phyloP scores from a whole-genome alignment of 2,113 vertebrate genomes.

The Charadrius vociferus region DNA sequence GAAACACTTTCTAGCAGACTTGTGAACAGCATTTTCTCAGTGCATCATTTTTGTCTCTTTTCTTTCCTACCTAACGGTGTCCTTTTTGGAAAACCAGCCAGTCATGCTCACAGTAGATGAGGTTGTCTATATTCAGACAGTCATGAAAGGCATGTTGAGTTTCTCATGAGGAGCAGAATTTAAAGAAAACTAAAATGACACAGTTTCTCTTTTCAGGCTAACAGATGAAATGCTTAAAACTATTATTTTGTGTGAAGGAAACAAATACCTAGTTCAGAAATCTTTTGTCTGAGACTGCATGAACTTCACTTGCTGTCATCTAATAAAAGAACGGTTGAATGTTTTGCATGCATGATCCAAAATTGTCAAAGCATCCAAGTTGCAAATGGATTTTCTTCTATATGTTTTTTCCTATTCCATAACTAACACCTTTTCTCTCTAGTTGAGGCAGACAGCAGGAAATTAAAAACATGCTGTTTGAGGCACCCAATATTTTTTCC shows the following conservation, averaged over 20 bases:
- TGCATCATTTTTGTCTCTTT: slow-evolving; percentile 35
- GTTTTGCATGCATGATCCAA: slow-evolving; percentile 83
- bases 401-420: slow-evolving; percentile 53
- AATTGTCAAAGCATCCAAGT: slow-evolving; percentile 83
- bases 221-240: slow-evolving; percentile 45
- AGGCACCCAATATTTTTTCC: background rate
- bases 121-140: slow-evolving; percentile 47
- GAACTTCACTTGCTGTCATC: slow-evolving; percentile 69
- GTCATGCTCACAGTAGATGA: slow-evolving; percentile 53
- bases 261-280: slow-evolving; percentile 58
- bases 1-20: slow-evolving; percentile 49
- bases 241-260: slow-evolving; percentile 60
- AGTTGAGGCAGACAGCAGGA: slow-evolving; percentile 11
- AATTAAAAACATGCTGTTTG: slow-evolving; percentile 3
- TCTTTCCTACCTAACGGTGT: slow-evolving; percentile 57
- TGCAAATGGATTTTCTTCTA: slow-evolving; percentile 65
- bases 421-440: slow-evolving; percentile 36
- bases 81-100: slow-evolving; percentile 57
- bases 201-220: slow-evolving; percentile 49
- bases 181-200: slow-evolving; percentile 49
- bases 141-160: slow-evolving; percentile 49
- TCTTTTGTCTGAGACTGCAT: slow-evolving; percentile 70
- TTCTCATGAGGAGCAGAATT: slow-evolving; percentile 47
- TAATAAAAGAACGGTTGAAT: slow-evolving; percentile 72
- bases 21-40: slow-evolving; percentile 35